These are phyloP conservation scores for Nestor notabilis DNA, from an alignment of 2,113 vertebrate species.

Conservation along the genomic window DNA sequence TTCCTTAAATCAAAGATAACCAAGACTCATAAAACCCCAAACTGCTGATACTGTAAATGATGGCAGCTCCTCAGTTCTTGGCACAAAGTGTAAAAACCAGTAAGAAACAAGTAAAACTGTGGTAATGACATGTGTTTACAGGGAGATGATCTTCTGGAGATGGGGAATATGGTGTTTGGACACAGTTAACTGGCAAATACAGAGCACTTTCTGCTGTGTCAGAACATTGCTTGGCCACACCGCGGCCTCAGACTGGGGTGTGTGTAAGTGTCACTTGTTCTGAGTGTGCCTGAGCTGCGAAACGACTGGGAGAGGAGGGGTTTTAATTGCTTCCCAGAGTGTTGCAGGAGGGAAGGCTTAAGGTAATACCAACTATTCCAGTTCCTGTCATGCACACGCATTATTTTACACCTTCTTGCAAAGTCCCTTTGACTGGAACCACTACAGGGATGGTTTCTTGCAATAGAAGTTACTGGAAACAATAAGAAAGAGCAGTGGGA, in stretches of 20 bases:
- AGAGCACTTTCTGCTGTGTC: background rate
- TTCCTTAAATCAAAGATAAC: background rate
- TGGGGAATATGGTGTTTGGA: accelerated
- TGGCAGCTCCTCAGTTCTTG: background rate
- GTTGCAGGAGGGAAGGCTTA: background rate
- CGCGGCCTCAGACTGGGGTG: background rate
- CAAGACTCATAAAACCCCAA: background rate
- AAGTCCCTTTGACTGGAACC: background rate
- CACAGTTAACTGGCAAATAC: background rate
- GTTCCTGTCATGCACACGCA: background rate
- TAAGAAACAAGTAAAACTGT: background rate
- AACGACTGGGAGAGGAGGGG: background rate
- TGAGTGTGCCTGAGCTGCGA: background rate
- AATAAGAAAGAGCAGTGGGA: background rate
- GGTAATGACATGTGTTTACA: background rate
- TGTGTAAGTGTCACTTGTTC: background rate
- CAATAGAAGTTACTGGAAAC: background rate
- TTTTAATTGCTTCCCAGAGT: background rate
- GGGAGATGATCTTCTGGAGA: background rate
- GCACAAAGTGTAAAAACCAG: background rate
- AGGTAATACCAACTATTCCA: background rate
- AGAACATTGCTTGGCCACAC: background rate
- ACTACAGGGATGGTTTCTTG: background rate
- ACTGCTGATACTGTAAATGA: background rate
- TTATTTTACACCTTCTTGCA: background rate